These are phyloP conservation scores for Operophtera brumata DNA, from an alignment of 2,888 invertebrate genomes.

Conservation along the genomic window DNA sequence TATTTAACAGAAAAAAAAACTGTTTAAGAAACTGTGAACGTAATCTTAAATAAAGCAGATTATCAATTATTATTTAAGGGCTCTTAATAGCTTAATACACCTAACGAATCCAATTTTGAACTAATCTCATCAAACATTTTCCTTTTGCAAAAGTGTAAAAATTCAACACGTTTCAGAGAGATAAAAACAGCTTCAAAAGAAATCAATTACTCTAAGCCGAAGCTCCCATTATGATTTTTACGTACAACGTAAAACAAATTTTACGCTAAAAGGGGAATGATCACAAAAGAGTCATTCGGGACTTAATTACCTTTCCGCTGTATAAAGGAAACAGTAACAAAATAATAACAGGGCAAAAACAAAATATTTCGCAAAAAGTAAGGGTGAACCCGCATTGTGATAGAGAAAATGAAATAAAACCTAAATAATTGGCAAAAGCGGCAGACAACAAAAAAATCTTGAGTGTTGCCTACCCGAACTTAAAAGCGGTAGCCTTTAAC, in stretches of 20 bases:
- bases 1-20: too few relatives aligned
- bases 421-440: neutral
- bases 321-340: constrained; percentile 44
- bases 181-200: constrained; percentile 19
- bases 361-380: constrained; percentile 40
- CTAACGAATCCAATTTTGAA: neutral
- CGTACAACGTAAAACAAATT: constrained; percentile 30
- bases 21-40: too few relatives aligned
- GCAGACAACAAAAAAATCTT: too few relatives aligned
- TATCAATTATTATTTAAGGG: too few relatives aligned
- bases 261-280: constrained; percentile 36
- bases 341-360: constrained; percentile 38
- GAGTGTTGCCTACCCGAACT: too few relatives aligned
- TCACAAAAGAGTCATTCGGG: constrained; percentile 42
- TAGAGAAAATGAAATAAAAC: neutral
- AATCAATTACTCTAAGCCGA: constrained; percentile 23
- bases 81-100: too few relatives aligned
- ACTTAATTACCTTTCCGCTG: constrained; percentile 45
- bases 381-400: constrained; percentile 23
- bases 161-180: constrained; percentile 7
- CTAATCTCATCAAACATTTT: neutral
- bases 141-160: neutral
- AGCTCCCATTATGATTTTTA: constrained; percentile 31
- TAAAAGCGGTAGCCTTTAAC: too few relatives aligned
- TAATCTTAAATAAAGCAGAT: too few relatives aligned